Evolutionary conservation across 2,113 vertebrate genomes (phyloP).

Genomic region (Cottus gobio): DNA sequence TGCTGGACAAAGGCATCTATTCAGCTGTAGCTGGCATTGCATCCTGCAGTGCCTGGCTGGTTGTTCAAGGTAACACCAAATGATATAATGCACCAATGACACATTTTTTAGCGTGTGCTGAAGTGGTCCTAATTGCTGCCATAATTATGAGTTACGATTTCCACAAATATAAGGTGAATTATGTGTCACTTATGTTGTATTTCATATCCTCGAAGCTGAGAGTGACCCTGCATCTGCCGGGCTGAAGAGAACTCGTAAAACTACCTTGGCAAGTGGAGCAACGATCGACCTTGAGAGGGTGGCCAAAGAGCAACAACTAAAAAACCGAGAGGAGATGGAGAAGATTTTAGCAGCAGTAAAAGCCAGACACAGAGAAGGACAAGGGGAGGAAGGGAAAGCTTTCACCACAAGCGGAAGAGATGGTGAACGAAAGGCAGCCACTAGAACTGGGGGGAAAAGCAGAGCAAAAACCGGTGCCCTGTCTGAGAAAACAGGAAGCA

Average conservation of each 20-base stretch:
- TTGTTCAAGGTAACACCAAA: conserved; percentile 84
- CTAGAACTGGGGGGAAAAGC: conserved; percentile 24
- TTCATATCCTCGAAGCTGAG: conserved; percentile 59
- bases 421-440: conserved; percentile 3
- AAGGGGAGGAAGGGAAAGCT: conserved; percentile 6
- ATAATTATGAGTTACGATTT: neutral
- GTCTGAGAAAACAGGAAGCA: neutral
- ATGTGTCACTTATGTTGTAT: neutral
- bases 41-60: conserved; percentile 87
- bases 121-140: neutral
- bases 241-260: conserved; percentile 62
- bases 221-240: conserved; percentile 24
- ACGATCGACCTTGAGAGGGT: conserved; percentile 64
- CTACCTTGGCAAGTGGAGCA: conserved; percentile 48
- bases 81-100: neutral
- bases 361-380: conserved; percentile 43
- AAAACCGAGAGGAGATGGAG: conserved; percentile 66
- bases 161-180: neutral
- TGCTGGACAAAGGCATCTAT: conserved; percentile 87
- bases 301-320: conserved; percentile 71
- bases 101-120: neutral
- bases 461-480: neutral
- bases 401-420: neutral
- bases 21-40: conserved; percentile 80
- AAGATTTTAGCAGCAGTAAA: conserved; percentile 58